These are phyloP conservation scores for Mobula hypostoma DNA, from an alignment of 2,113 vertebrate genomes.

Conservation along the genomic window DNA sequence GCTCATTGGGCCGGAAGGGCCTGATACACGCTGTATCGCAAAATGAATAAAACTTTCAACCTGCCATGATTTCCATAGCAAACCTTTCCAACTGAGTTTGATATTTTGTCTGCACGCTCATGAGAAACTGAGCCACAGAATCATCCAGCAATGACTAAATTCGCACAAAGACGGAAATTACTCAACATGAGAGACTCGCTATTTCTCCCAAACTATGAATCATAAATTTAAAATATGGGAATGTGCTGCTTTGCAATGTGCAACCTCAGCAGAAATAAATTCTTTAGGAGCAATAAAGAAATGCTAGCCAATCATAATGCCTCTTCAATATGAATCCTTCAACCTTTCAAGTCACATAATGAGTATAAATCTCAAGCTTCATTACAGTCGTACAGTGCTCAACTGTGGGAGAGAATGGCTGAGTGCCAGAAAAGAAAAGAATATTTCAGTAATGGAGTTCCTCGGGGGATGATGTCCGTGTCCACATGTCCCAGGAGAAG, in stretches of 20 bases:
- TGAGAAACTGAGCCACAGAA: not conserved
- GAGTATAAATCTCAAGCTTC: slow-evolving; percentile 31
- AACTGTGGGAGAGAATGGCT: slow-evolving; percentile 2
- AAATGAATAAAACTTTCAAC: too few relatives aligned
- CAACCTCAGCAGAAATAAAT: slow-evolving; percentile 18
- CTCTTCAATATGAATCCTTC: not conserved
- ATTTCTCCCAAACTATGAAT: not conserved
- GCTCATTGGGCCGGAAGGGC: too few relatives aligned
- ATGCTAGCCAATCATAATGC: slow-evolving; percentile 22
- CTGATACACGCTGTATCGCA: too few relatives aligned
- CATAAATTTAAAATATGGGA: not conserved
- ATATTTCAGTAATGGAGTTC: not conserved
- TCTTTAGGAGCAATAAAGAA: slow-evolving; percentile 1
- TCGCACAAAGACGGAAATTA: not conserved
- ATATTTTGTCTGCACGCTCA: not conserved
- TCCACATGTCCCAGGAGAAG: too few relatives aligned
- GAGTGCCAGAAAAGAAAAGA: not conserved
- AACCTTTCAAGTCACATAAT: slow-evolving; percentile 30
- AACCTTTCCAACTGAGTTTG: not conserved
- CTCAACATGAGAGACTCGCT: not conserved
- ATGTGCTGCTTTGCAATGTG: not conserved
- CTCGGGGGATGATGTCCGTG: too few relatives aligned
- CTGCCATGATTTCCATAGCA: too few relatives aligned
- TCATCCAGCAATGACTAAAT: not conserved
- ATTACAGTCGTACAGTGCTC: slow-evolving; percentile 8